Conservation (phyloP, 2,888 invertebrate genomes). For the Dasypogon diadema region DNA sequence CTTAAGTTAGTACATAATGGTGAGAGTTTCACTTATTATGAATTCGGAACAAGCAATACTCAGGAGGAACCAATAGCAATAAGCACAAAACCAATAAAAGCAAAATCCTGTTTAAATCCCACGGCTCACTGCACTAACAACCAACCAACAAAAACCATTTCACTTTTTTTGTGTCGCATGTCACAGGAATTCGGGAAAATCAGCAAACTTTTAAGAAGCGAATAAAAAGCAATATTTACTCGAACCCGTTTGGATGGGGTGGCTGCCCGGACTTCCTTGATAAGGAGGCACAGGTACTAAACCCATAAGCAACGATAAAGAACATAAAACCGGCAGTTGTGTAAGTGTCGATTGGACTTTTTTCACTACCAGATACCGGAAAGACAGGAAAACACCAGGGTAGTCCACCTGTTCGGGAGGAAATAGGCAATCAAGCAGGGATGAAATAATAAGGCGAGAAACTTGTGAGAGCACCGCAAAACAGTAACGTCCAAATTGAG, state of each 20-base stretch:
- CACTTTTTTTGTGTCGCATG: background rate
- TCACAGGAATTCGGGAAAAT: background rate
- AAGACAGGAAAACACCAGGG: background rate
- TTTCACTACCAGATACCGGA: background rate
- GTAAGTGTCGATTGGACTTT: slow-evolving; percentile 6
- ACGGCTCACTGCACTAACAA: slow-evolving; percentile 19
- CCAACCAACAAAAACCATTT: background rate
- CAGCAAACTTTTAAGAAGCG: background rate
- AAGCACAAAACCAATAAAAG: slow-evolving; percentile 12
- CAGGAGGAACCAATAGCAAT: slow-evolving; percentile 1
- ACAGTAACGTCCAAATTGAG: background rate
- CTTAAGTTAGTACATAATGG: background rate
- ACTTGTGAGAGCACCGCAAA: slow-evolving; percentile 8
- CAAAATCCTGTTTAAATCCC: background rate
- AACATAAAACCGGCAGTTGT: background rate
- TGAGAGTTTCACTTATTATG: too few species aligned
- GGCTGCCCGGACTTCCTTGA: background rate
- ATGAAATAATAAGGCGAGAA: background rate
- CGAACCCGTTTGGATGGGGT: background rate
- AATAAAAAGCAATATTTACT: background rate
- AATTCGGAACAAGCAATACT: background rate
- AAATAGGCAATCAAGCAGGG: slow-evolving; percentile 3
- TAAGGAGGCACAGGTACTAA: background rate
- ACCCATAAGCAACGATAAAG: background rate
- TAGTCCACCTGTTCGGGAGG: slow-evolving; percentile 16